Base-by-base conservation (phyloP, 2,888 invertebrate species). In the Papilio elwesi region DNA sequence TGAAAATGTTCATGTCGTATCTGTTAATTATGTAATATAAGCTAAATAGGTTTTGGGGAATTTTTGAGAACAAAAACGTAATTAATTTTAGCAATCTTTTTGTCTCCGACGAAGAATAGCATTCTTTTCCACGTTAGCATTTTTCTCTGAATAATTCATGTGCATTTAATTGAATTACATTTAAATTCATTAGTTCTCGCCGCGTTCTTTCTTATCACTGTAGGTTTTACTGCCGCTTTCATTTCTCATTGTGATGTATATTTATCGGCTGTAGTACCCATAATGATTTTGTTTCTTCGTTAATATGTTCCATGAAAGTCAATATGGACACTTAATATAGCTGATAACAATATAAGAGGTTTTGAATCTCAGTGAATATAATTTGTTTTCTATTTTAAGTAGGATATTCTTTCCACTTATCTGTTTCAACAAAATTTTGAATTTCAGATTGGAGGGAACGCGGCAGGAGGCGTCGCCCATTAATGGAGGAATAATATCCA, bases 141-240 rank as follows among this genome's bases (percentile, higher is more conserved):
- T 84, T 87, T 85, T 86, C 86, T 79, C 82, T 91, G 91, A 91
- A 91, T 92, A 81, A 92, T 92, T 90, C 90, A 91, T 91, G 86
- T 88, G 90, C 89, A 90, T 90, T 89, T 90, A 89, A 91, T 90
- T 90, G 90, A 90, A 90, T 90, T 85, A 83, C 87, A 91, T 91
- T 91, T 89, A 90, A 91, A 91, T 91, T 90, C 85, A 91, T 91
- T 90, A 89, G 82, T 82, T 73, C 76, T 70, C 65, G 53, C 78
- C 80, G 79, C 74, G 75, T 74, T 76, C 52, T 63, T 48, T 68
- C 75, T 78, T 79, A 76, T 76, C 74, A 38, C 11, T 75, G 55
- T 53, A 70, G 76, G 76, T 73, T 74, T 66, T 70, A 73, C 72
- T 67, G 75, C 75, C 76, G 78, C 76, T 79, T 76, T 75, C 73